Conservation (phyloP, 53 echinoderm and acorn worm species). For the Luidia sarsii region DNA sequence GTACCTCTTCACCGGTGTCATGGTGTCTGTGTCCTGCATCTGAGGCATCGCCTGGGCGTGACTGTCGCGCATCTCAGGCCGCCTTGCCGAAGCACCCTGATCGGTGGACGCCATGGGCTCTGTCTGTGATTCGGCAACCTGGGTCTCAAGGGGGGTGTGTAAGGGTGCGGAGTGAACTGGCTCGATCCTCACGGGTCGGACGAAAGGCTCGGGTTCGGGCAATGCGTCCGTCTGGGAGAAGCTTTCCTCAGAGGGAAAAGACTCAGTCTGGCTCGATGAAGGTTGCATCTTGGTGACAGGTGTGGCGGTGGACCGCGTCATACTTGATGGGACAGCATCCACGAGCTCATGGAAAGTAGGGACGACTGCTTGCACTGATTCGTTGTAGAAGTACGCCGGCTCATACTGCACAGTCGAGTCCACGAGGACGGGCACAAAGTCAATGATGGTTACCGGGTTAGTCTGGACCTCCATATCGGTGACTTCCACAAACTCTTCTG, state of each 20-base stretch:
- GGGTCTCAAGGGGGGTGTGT: background rate
- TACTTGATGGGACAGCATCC: conserved; percentile 28
- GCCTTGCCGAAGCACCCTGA: background rate
- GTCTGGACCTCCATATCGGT: conserved; percentile 62
- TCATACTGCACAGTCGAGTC: conserved; percentile 72
- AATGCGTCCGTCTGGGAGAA: conserved; percentile 13
- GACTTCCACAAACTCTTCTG: conserved; percentile 24
- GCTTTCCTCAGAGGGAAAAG: conserved; percentile 14
- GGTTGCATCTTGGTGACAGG: conserved; percentile 6
- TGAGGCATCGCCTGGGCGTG: background rate
- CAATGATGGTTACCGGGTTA: conserved; percentile 74
- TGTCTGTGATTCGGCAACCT: conserved; percentile 37
- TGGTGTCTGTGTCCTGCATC: conserved; percentile 10
- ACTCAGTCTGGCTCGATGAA: conserved; percentile 42
- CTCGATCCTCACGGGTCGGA: conserved; percentile 5
- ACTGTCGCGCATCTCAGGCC: background rate
- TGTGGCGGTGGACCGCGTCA: conserved; percentile 22
- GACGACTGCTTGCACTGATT: conserved; percentile 55
- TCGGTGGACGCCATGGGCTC: background rate
- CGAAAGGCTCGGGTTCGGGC: conserved; percentile 36
- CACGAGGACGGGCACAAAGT: conserved; percentile 67
- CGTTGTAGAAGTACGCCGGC: conserved; percentile 54
- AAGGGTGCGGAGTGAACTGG: conserved; percentile 24
- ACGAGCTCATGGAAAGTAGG: conserved; percentile 35
- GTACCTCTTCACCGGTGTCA: conserved; percentile 10